Evolutionary conservation across 2,888 invertebrate genomes (phyloP).

Genomic region (Drosophila incognita): DNA sequence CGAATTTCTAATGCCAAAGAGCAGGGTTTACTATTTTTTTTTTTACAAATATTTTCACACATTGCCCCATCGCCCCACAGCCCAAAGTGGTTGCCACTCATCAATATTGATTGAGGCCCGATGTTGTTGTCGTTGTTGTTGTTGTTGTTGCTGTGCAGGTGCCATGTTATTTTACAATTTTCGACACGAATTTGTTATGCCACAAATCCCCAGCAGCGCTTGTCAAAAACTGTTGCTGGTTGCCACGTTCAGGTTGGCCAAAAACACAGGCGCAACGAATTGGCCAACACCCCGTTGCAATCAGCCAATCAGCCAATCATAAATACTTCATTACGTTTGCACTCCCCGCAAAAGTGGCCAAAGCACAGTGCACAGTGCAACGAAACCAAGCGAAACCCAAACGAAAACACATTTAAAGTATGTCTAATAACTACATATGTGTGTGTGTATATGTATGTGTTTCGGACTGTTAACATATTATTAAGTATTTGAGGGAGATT

Average conservation of each 20-base stretch:
- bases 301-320: constrained; percentile 70
- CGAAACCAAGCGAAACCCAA: not conserved
- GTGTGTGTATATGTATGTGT: not conserved
- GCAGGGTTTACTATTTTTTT: constrained; percentile 14
- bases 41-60: not conserved
- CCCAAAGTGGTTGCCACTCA: constrained; percentile 52
- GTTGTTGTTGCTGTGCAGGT: constrained; percentile 27
- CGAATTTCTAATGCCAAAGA: constrained; percentile 14
- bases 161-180: constrained; percentile 61
- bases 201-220: constrained; percentile 74
- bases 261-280: constrained; percentile 41
- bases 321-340: constrained; percentile 72
- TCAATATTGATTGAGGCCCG: constrained; percentile 68
- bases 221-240: constrained; percentile 62
- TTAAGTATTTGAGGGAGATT: not conserved
- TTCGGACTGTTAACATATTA: rapidly evolving
- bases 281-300: constrained; percentile 42
- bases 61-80: not conserved
- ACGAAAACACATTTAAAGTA: not conserved
- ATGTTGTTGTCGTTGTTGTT: constrained; percentile 6
- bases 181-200: constrained; percentile 67
- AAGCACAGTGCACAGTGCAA: constrained; percentile 27
- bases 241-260: constrained; percentile 30
- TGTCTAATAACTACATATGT: not conserved
- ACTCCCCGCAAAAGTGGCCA: constrained; percentile 20